Base-by-base conservation (phyloP, 2,113 vertebrate species). In the Crypturellus undulatus region DNA sequence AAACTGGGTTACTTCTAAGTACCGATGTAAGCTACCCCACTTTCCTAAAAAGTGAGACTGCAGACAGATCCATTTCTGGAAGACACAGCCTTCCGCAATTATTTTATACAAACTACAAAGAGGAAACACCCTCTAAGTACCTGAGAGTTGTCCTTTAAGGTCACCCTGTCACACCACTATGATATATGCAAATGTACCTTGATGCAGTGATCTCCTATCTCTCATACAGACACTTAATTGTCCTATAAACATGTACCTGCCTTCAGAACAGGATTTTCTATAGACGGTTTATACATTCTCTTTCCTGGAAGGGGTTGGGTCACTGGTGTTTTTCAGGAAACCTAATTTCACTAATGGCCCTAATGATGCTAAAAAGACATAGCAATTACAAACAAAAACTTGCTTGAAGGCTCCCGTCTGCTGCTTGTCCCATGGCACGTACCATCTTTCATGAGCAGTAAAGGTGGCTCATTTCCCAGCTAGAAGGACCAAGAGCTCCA, bases 141-240 rank as follows among this genome's bases (percentile, higher is more conserved):
- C 26, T 42, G 47, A 60, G 54, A 83, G 52, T 63, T 82, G 77
- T 42, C 49, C 76, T 69, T 59, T 82, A 67, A 82, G 3, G 4
- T 75, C 51, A 71, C 65, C 52, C 28, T 40, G 79, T 79, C 64
- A 60, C 51, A 91, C 25, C 36, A 87, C 43, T 45, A 40, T 63
- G 38, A 38, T 68, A 51, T 1, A 8, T 12, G 45, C 54, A 38
- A 1, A 1, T 79, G n/a, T 78, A 75, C 73, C 79, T 84, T 83
- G 47, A 60, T 84, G 78, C 75, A 64, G 43, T 76, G 65, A 71
- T 69, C 65, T 89, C 58, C 94, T 94, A 79, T 87, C 88, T 58
- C 69, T 93, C 1, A 1, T 36, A 79, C 17, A 90, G 91, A 88
- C 42, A 79, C 85, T 93, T 94, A 87, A 89, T 94, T 94, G 87